Conservation (phyloP, 2,888 invertebrate species). For the Prenolepis imparis region DNA sequence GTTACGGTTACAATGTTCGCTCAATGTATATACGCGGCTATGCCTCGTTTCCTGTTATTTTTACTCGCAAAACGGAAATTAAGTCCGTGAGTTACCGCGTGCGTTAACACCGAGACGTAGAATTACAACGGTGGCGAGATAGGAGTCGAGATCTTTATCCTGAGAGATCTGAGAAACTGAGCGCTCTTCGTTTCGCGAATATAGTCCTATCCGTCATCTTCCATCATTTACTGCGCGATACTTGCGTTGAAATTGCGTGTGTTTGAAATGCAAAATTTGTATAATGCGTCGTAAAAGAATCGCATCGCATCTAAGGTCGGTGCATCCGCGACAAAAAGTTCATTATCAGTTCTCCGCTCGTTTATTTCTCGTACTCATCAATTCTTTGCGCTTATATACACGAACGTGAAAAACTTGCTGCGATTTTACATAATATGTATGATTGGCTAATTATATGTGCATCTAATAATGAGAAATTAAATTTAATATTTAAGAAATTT, state of each 20-base stretch:
- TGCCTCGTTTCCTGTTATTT: conserved; percentile 49
- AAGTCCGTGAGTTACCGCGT: conserved; percentile 46
- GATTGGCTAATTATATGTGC: background rate
- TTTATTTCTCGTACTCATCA: conserved; percentile 23
- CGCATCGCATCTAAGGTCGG: background rate
- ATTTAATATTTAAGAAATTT: conserved; percentile 8
- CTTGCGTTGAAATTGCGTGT: background rate
- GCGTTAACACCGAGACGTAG: conserved; percentile 32
- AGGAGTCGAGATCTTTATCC: conserved; percentile 38
- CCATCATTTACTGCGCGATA: conserved; percentile 14
- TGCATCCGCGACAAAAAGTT: conserved; percentile 2
- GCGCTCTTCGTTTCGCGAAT: conserved; percentile 1
- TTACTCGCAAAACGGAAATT: conserved; percentile 53
- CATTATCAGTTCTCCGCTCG: background rate
- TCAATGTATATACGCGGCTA: conserved; percentile 26
- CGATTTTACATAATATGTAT: conserved; percentile 27
- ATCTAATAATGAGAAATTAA: background rate
- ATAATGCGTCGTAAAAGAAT: conserved; percentile 24
- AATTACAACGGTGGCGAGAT: conserved; percentile 27
- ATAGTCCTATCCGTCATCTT: conserved; percentile 20
- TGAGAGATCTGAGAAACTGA: conserved; percentile 29
- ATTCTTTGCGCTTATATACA: background rate
- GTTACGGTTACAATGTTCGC: conserved; percentile 52
- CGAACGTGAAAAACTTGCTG: background rate
- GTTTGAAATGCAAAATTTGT: conserved; percentile 2